These are phyloP conservation scores for Macrotis lagotis DNA, from an alignment of 2,113 vertebrate genomes.

Conservation along the genomic window DNA sequence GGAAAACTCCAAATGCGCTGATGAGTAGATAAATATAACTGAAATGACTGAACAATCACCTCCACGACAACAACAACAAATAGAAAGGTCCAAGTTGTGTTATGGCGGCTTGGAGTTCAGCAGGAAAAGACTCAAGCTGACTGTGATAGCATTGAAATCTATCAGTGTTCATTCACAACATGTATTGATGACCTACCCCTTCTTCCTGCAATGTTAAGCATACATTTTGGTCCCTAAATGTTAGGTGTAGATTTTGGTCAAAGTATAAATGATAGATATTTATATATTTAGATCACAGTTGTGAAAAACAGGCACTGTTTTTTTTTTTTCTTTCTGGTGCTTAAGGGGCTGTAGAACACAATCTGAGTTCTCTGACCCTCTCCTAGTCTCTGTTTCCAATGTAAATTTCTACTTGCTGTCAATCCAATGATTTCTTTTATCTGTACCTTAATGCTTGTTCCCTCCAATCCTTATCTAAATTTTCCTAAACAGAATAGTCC, in stretches of 20 bases:
- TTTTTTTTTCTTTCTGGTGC: neutral
- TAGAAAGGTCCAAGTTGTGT: neutral
- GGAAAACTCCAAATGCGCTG: neutral
- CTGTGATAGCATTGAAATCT: neutral
- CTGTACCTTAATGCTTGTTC: neutral
- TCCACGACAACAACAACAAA: neutral
- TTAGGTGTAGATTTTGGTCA: neutral
- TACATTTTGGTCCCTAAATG: neutral
- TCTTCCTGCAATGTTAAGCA: too few relatives aligned
- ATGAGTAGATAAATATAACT: neutral
- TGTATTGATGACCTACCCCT: too few relatives aligned
- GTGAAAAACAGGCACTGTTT: neutral
- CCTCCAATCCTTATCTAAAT: neutral
- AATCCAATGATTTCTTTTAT: neutral
- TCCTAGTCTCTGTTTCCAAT: neutral
- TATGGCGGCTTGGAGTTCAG: neutral
- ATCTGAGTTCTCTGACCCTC: neutral
- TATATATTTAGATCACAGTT: neutral
- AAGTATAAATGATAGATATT: neutral
- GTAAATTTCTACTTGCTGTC: neutral
- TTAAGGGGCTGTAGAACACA: neutral
- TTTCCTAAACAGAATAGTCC: neutral
- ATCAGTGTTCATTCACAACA: neutral
- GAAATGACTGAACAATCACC: neutral
- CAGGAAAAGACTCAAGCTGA: neutral